phyloP scores from a whole-genome alignment of 2,797 vertebrate genomes.

The Lagocephalus sceleratus region DNA sequence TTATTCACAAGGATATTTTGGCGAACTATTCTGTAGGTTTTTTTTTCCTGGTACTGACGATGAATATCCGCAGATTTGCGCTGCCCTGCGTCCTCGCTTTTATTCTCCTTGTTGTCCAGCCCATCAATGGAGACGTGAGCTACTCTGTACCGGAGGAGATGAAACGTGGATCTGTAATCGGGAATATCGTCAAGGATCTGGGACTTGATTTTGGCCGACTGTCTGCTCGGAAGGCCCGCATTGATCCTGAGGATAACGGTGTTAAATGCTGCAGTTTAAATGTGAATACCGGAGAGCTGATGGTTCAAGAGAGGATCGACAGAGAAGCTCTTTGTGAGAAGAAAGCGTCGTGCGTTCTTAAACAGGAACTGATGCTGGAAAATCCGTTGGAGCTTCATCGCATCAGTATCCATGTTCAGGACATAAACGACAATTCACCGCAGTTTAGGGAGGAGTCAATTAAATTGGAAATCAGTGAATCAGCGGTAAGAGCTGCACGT shows the following conservation, averaged over 20 bases:
- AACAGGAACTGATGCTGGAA: conserved; percentile 36
- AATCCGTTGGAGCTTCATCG: conserved; percentile 41
- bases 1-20: too few species aligned
- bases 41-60: too few species aligned
- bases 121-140: conserved; percentile 6
- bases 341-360: conserved; percentile 35
- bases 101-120: neutral
- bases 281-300: conserved; percentile 46
- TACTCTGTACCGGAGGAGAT: conserved; percentile 39
- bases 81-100: neutral
- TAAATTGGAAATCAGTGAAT: conserved; percentile 62
- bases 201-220: conserved; percentile 14
- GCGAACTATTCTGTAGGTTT: too few species aligned
- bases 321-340: conserved; percentile 30
- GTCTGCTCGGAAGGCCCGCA: conserved; percentile 18
- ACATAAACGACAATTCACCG: conserved; percentile 73
- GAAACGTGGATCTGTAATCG: conserved; percentile 18
- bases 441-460: conserved; percentile 59
- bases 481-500: conserved; percentile 36
- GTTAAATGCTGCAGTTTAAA: too few species aligned
- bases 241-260: too few species aligned
- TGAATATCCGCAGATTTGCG: too few species aligned
- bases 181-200: conserved; percentile 35
- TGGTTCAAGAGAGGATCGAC: conserved; percentile 30
- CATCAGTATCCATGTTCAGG: conserved; percentile 63